Evolutionary conservation across 2,888 invertebrate species (phyloP), one percentile per base, ranked within the genome.

Genomic region (Acrobeloides nanus): DNA sequence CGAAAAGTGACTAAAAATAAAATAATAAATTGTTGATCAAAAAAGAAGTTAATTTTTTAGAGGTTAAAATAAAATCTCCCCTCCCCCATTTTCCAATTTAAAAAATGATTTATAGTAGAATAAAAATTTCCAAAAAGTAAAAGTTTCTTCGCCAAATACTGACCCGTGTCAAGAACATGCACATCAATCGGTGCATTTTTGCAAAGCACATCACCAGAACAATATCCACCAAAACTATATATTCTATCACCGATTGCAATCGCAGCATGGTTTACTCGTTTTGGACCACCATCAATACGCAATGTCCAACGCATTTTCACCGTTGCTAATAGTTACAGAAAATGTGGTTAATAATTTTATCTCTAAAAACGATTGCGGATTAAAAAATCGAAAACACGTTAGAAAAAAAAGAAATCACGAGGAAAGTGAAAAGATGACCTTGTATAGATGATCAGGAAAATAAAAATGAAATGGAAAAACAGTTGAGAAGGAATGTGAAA

Each of bases 141-240:
- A 48, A n/a, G 10, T 41, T 3, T 24, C 17, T 25, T 24, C 23
- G 1, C 6, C 4, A 17, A 1, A 37, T 45, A 77, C 23, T 81
- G 81, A 75, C 83, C 78, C 44, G 86, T 86, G 71, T 89, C 83
- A 20, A 90, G 77, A 12, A 87, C 81, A 76, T 88, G 86, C 1
- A 89, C 84, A 73, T 89, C 89, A 73, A 90, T 89, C 0, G 86
- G 62, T 64, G 46, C 52, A 29, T 20, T 39, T 35, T 25, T 55
- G 33, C 34, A 73, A 71, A 67, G 85, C 86, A 68, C 86, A 84
- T 86, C 85, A 8, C 84, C 84, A 0, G 87, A 86, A 73, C 86
- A 88, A 74, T 88, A 90, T 23, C 90, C 90, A 31, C 90, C 89
- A 75, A 90, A 89, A 0, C 87, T 86, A 75, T 84, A 89, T 57